Evolutionary conservation across 2,113 vertebrate species (phyloP).

Genomic region (Aythya baeri): DNA sequence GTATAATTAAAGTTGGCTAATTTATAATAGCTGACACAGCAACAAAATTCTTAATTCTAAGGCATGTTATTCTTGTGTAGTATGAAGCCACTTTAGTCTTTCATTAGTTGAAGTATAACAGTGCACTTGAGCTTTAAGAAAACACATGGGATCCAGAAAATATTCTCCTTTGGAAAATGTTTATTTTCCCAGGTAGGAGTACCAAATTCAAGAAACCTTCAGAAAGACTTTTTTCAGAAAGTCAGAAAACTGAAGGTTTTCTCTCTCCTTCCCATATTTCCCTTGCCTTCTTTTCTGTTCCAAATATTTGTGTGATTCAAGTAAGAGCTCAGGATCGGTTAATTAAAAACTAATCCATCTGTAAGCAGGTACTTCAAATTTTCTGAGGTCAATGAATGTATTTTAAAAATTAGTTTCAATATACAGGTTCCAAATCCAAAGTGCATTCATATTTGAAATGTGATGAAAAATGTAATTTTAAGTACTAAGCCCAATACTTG

Average conservation of each 20-base stretch:
- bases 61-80: background rate
- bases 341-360: background rate
- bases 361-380: background rate
- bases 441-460: background rate
- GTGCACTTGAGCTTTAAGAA: background rate
- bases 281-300: background rate
- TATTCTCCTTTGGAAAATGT: background rate
- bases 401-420: background rate
- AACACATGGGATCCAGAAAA: background rate
- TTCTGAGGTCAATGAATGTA: background rate
- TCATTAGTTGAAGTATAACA: background rate
- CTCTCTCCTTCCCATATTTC: background rate
- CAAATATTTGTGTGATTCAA: background rate
- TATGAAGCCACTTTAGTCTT: background rate
- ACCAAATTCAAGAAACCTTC: background rate
- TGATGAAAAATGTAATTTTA: background rate
- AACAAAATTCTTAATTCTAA: background rate
- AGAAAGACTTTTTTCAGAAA: background rate
- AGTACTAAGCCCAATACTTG: background rate
- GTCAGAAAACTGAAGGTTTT: background rate
- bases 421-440: background rate
- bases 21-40: background rate
- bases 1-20: background rate
- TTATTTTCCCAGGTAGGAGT: background rate
- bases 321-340: background rate